Percentiles rank a stretch among this genome's conserved stretches.
Conservation (phyloP, 2,888 invertebrate genomes). For the Synanthedon formicaeformis region DNA sequence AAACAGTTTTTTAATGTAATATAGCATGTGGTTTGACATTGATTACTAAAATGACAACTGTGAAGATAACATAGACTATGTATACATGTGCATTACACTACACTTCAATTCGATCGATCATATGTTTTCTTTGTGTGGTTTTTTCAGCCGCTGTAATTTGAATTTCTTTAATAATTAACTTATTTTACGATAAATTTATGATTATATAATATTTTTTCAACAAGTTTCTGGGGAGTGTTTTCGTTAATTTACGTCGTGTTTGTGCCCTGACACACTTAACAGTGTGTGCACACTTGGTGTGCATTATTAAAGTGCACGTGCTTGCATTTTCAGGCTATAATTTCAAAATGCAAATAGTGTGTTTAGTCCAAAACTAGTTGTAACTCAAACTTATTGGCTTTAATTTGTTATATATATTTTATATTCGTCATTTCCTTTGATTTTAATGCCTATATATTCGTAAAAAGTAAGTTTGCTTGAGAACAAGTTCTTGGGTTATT, state of each 20-base stretch:
- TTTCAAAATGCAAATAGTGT: not conserved
- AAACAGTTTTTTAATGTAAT: too few relatives aligned
- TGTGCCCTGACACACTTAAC: too few relatives aligned
- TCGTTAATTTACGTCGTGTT: too few relatives aligned
- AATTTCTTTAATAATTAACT: constrained; percentile 53
- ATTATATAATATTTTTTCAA: not conserved
- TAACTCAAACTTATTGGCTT: not conserved
- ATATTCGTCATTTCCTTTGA: constrained; percentile 5
- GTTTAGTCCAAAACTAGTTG: not conserved
- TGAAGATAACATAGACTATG: constrained; percentile 39
- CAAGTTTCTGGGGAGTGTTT: too few relatives aligned
- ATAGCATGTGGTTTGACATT: too few relatives aligned
- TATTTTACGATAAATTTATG: constrained; percentile 11
- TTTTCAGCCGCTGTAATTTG: constrained; percentile 68
- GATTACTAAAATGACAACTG: constrained; percentile 11
- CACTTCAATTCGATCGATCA: constrained; percentile 64
- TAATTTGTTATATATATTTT: not conserved
- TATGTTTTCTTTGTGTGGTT: constrained; percentile 71
- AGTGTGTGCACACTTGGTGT: constrained; percentile 31
- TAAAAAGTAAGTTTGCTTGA: constrained; percentile 29
- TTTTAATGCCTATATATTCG: constrained; percentile 27
- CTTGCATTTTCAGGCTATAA: constrained; percentile 41
- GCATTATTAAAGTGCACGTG: constrained; percentile 61
- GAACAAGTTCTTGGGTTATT: constrained; percentile 42
- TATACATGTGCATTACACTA: constrained; percentile 46